These are phyloP conservation scores for Carapus acus DNA, from an alignment of 2,797 vertebrate genomes.

Conservation along the genomic window DNA sequence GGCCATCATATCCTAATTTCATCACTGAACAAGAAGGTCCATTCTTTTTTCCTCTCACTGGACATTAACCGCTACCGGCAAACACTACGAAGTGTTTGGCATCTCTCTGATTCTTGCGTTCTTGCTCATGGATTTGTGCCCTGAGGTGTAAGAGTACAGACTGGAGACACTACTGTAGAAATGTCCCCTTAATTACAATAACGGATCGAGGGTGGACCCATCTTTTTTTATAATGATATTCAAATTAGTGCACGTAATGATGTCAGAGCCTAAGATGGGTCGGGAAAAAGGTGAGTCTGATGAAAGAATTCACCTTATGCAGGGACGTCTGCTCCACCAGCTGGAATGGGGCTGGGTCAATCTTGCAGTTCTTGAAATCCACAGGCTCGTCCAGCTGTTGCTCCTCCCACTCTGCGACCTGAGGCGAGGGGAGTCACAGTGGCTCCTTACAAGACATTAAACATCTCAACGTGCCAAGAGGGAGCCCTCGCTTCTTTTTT, in stretches of 20 bases:
- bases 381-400: slow-evolving; percentile 87
- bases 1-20: background rate
- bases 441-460: background rate
- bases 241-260: too few relatives aligned
- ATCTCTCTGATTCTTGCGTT: too few relatives aligned
- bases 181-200: too few relatives aligned
- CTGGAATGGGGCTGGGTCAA: slow-evolving; percentile 95
- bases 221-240: too few relatives aligned
- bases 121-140: too few relatives aligned
- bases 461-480: background rate
- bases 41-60: too few relatives aligned
- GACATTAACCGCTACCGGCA: too few relatives aligned
- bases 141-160: too few relatives aligned
- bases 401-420: slow-evolving; percentile 95
- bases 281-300: background rate
- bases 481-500: background rate
- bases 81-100: too few relatives aligned
- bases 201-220: too few relatives aligned
- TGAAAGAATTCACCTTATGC: slow-evolving; percentile 64
- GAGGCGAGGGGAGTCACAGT: slow-evolving; percentile 14
- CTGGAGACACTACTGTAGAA: too few relatives aligned
- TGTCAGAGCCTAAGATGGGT: too few relatives aligned
- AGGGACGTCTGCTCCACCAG: slow-evolving; percentile 94
- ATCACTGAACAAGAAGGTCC: slow-evolving; percentile 7
- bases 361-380: slow-evolving; percentile 95